Evolutionary conservation across 2,888 invertebrate species (phyloP), one percentile per base, ranked within the genome.

Genomic region (Onthophagus sagittarius): DNA sequence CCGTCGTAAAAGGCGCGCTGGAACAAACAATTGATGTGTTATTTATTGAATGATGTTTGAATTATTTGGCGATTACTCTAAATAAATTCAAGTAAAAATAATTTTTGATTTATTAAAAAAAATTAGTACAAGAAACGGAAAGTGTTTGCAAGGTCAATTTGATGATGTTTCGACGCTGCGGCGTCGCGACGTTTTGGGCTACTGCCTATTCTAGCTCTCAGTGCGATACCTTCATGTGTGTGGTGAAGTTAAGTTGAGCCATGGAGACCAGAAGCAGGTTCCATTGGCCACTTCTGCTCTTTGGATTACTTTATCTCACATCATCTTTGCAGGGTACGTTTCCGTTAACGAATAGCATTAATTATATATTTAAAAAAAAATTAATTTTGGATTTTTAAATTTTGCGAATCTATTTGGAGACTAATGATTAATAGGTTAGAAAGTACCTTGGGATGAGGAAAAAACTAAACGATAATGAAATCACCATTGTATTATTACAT

Each of bases 241-340:
- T 82, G 83, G 83, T 83, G 83, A 82, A 82, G 85, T 84, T 82
- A 82, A 81, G 81, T 83, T 82, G 85, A 86, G 86, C 86, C 85
- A 88, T 88, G 88, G 87, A 86, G 88, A 86, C 86, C 86, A 86
- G 86, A 85, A 85, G 86, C 83, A 85, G 84, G 85, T 86, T 87
- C 86, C 86, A 87, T 85, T 86, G 87, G 86, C 84, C 86, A 81
- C 82, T 87, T 83, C 83, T 86, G 83, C 85, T 87, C 84, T 86
- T 88, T 85, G 86, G 88, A 85, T 84, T 88, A 80, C 81, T 85
- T 82, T 85, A 88, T 82, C 85, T 88, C 86, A 86, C 86, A 85
- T 83, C 85, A 83, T 83, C 87, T 86, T 87, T 88, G 86, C 87
- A 87, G 85, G 88, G 88, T 88, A 86, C 85, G 87, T 87, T 23